Base-by-base conservation (phyloP, 1,140 invertebrate genomes). In the Aphis craccivora region DNA sequence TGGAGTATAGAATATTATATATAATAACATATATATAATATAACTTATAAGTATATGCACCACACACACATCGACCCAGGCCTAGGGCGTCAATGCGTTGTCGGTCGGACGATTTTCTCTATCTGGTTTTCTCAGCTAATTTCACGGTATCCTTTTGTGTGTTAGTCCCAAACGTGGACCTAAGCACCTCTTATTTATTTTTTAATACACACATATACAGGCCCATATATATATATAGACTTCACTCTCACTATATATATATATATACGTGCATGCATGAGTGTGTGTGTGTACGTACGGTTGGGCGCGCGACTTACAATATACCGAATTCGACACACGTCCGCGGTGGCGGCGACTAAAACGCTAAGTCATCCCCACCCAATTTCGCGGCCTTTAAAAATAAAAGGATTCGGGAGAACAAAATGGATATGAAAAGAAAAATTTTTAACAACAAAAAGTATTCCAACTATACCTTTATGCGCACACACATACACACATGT, bases 331-430 rank as follows among this genome's bases (percentile, higher is more conserved):
- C 89, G 89, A 90, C 89, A 90, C 89, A 30, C 88, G 88, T 55
- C 53, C 51, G 37, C 22, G 87, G 87, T 2, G 7, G 30, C 35
- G 35, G 20, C 51, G 35, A n/a, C 30, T 53, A 35, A 60, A 90
- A 43, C 89, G 89, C 37, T 37, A 18, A 90, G 89, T 90, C 89
- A 90, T 90, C 89, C 43, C 89, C 53, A 25, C 25, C 89, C 22
- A 90, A 90, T 90, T 90, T 90, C 89, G 89, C 89, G 89, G 89
- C 89, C 89, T 90, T 90, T 90, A 90, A 90, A 67, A 90, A 90
- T 43, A 67, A 67, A 90, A 90, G 23, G 55, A 67, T 43, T 22
- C 88, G 22, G n/a, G n/a, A 53, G 87, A 23, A 87, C 35, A 22
- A 37, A 51, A 23, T 20, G n/a, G 5, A 23, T 7, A 30, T 7